Conservation (phyloP, 2,797 vertebrate genomes). For the Lindbergichthys nudifrons region DNA sequence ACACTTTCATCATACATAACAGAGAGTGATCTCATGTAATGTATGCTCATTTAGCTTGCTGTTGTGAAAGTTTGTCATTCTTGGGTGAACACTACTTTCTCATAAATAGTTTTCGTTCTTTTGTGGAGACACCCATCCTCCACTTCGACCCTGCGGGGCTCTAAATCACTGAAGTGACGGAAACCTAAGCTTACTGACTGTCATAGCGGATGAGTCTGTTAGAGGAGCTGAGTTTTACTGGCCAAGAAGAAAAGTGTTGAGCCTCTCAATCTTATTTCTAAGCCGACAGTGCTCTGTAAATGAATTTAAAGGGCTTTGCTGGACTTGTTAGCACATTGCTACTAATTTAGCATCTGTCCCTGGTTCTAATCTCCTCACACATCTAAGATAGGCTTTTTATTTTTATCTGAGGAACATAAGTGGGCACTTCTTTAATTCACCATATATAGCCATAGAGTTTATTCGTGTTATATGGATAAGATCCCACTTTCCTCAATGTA, state of each 20-base stretch:
- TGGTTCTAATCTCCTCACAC: background rate
- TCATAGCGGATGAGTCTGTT: constrained; percentile 17
- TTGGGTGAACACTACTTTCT: background rate
- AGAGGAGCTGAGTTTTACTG: constrained; percentile 7
- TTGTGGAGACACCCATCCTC: constrained; percentile 19
- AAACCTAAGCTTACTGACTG: constrained; percentile 36
- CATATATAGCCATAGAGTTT: constrained; percentile 50
- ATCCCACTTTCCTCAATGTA: constrained; percentile 23
- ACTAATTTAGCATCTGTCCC: constrained; percentile 2
- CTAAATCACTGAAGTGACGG: constrained; percentile 52
- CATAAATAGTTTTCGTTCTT: constrained; percentile 13
- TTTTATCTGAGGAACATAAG: constrained; percentile 46
- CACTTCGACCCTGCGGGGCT: constrained; percentile 18
- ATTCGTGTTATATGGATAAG: constrained; percentile 42
- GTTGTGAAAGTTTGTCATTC: background rate
- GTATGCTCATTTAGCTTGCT: background rate
- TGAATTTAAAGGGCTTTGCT: constrained; percentile 21
- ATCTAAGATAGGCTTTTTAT: constrained; percentile 36
- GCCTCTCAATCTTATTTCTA: constrained; percentile 19
- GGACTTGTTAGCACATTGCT: constrained; percentile 35
- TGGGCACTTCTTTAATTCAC: constrained; percentile 26
- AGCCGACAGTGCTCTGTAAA: background rate
- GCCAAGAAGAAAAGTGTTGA: constrained; percentile 21
- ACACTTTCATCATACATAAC: background rate
- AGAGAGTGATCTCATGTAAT: background rate